Evolutionary conservation across 2,113 vertebrate genomes (phyloP).

Genomic region (Synchiropus splendidus): DNA sequence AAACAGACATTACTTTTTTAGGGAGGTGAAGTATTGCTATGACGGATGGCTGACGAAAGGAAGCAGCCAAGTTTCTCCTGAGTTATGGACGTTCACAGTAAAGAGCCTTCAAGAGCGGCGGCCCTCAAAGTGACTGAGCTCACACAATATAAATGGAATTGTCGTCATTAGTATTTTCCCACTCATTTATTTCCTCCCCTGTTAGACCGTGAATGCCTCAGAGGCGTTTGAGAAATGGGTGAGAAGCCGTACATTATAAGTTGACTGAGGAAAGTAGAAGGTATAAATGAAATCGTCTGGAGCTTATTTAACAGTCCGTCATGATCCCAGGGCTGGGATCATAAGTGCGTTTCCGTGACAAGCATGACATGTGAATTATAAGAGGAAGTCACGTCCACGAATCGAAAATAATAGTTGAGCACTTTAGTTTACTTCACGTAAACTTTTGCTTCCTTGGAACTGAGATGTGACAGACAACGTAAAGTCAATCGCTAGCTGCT

Average conservation of each 20-base stretch:
- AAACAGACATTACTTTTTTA: conserved; percentile 24
- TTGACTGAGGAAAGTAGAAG: conserved; percentile 2
- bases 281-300: conserved; percentile 9
- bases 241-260: conserved; percentile 18
- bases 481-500: conserved; percentile 18
- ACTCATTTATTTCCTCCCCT: conserved; percentile 3
- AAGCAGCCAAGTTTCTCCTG: conserved; percentile 42
- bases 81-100: conserved; percentile 43
- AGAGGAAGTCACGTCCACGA: conserved; percentile 28
- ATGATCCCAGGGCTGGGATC: conserved; percentile 26
- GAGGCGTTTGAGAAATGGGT: conserved; percentile 7
- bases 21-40: conserved; percentile 36
- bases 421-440: not conserved
- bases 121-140: conserved; percentile 39
- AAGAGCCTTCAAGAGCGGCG: conserved; percentile 37
- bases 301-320: conserved; percentile 31
- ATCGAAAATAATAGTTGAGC: conserved; percentile 18
- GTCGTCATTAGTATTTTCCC: conserved; percentile 32
- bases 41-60: conserved; percentile 34
- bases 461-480: not conserved
- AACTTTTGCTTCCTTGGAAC: conserved; percentile 4
- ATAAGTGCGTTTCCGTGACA: conserved; percentile 32
- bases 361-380: conserved; percentile 42
- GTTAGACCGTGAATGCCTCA: conserved; percentile 19
- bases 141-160: conserved; percentile 39